These are phyloP conservation scores for Mastomys coucha DNA, from an alignment of 2,113 vertebrate genomes.

Conservation along the genomic window DNA sequence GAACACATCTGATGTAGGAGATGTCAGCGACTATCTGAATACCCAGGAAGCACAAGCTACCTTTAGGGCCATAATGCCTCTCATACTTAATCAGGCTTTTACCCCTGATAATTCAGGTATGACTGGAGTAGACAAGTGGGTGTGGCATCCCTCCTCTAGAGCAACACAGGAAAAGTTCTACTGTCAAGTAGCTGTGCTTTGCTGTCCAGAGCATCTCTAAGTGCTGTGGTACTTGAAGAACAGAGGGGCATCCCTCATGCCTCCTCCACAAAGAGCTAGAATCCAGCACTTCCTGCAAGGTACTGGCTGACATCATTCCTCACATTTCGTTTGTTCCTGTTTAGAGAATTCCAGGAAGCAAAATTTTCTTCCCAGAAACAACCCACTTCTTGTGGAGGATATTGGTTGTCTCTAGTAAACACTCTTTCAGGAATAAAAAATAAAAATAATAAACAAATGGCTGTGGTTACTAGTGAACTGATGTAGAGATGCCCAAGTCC, in stretches of 20 bases:
- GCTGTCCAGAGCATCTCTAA: neutral
- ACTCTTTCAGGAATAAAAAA: neutral
- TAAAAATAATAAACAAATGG: neutral
- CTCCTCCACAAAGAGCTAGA: too few species aligned
- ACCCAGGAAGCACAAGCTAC: too few species aligned
- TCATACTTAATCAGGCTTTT: too few species aligned
- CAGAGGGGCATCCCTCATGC: neutral
- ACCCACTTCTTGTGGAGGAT: neutral
- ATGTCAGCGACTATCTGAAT: too few species aligned
- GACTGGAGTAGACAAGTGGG: too few species aligned
- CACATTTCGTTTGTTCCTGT: neutral
- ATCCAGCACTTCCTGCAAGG: neutral
- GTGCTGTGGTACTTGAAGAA: neutral
- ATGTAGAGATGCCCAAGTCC: neutral
- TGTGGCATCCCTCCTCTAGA: neutral
- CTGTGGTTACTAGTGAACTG: neutral
- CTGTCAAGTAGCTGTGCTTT: neutral
- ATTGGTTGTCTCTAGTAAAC: slow-evolving; percentile 26
- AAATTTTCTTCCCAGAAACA: neutral
- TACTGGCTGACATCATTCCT: neutral
- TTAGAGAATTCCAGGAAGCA: neutral
- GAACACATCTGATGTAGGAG: too few species aligned
- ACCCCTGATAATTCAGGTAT: too few species aligned
- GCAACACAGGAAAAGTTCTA: neutral
- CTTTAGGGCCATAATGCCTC: too few species aligned